Evolutionary conservation across 1,140 invertebrate genomes (phyloP).

Genomic region (Wiebesia pumilae): DNA sequence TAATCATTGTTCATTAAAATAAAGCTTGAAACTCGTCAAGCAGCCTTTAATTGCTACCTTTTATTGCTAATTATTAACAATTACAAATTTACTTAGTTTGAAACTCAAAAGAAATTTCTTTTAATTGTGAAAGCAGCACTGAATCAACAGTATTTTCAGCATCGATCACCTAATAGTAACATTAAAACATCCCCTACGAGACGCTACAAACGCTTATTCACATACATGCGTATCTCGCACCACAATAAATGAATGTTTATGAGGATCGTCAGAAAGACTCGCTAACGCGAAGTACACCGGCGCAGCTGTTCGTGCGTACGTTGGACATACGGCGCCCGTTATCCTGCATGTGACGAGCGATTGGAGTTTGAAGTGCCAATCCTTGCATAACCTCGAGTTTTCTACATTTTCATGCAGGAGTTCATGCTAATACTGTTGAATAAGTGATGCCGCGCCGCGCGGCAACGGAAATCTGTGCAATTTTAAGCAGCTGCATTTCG

Average conservation of each 20-base stretch:
- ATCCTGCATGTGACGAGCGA: background rate
- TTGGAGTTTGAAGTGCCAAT: background rate
- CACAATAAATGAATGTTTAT: background rate
- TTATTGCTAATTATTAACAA: too few species aligned
- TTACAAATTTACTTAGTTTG: too few species aligned
- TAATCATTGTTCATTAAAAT: too few species aligned
- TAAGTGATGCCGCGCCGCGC: background rate
- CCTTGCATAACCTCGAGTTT: background rate
- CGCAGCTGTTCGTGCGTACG: background rate
- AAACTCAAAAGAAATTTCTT: too few species aligned
- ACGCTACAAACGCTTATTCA: too few species aligned
- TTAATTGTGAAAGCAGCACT: too few species aligned
- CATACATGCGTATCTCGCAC: background rate
- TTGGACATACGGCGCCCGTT: background rate
- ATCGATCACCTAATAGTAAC: too few species aligned
- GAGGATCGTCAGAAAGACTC: background rate
- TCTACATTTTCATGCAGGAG: background rate
- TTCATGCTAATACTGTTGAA: constrained; percentile 28
- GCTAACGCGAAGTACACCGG: background rate
- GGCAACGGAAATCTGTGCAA: background rate
- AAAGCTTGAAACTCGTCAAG: too few species aligned
- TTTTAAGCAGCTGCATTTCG: constrained; percentile 19
- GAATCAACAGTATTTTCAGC: too few species aligned
- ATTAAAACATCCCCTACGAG: too few species aligned
- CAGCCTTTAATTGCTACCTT: too few species aligned